A percentile compares a stretch with the other conserved stretches of the same genome.
Conservation (phyloP, 2,888 invertebrate species). For the Abrostola triplasia region DNA sequence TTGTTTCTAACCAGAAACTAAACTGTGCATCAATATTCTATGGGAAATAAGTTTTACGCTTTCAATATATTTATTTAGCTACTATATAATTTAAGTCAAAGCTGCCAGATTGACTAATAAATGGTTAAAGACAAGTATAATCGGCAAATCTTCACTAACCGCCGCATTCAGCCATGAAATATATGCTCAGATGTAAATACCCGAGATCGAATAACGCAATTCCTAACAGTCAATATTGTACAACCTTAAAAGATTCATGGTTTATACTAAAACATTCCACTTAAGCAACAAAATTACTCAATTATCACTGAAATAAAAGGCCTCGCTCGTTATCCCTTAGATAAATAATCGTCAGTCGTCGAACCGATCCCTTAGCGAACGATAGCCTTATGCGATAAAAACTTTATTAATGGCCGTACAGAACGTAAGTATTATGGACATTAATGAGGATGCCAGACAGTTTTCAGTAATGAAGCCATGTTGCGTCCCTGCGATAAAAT, state of each 20-base stretch:
- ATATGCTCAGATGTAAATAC: no score
- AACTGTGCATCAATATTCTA: no score
- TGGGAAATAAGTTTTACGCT: no score
- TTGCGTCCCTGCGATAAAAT: slow-evolving; percentile 67
- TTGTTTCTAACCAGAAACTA: no score
- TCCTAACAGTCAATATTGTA: not conserved
- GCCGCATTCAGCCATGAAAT: no score
- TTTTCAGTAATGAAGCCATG: slow-evolving; percentile 68
- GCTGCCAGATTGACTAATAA: no score
- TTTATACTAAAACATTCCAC: slow-evolving; percentile 6
- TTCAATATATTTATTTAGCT: no score
- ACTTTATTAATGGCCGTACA: slow-evolving; percentile 50
- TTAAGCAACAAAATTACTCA: slow-evolving; percentile 16
- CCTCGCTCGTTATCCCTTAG: slow-evolving; percentile 24
- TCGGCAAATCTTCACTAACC: no score
- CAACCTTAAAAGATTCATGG: not conserved
- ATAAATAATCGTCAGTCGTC: slow-evolving; percentile 39
- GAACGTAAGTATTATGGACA: slow-evolving; percentile 51
- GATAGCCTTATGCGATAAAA: slow-evolving; percentile 45
- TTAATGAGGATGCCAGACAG: slow-evolving; percentile 58
- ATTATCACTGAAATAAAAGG: slow-evolving; percentile 18
- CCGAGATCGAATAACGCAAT: no score
- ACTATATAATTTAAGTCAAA: no score
- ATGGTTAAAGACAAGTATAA: no score
- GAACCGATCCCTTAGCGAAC: slow-evolving; percentile 39